Evolutionary conservation across 2,113 vertebrate genomes (phyloP).

Genomic region (Esox niger): DNA sequence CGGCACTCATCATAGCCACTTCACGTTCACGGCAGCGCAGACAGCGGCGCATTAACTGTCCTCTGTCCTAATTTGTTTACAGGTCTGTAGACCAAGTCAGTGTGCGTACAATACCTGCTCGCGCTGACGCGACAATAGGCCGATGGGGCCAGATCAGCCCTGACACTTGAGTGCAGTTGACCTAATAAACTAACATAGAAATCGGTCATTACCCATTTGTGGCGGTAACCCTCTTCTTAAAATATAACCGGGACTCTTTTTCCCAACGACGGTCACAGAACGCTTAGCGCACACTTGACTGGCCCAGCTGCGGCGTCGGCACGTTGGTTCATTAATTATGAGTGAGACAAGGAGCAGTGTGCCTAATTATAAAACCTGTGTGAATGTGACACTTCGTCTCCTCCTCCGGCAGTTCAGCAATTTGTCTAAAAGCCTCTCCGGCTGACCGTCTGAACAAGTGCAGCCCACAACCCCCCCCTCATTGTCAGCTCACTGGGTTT

Average conservation of each 20-base stretch:
- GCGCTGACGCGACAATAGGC: too few species aligned
- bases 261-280: too few species aligned
- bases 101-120: too few species aligned
- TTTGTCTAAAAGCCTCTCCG: neutral
- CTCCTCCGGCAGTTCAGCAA: neutral
- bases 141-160: too few species aligned
- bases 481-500: slow-evolving; percentile 18
- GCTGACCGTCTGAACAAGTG: neutral
- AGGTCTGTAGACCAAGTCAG: neutral
- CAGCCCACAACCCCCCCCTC: neutral
- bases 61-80: slow-evolving; percentile 2
- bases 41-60: neutral
- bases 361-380: neutral
- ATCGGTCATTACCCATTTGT: too few species aligned
- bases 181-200: too few species aligned
- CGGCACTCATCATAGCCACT: neutral
- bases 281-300: too few species aligned
- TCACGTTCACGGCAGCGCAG: neutral
- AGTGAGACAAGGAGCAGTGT: neutral
- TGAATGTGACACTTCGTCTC: neutral
- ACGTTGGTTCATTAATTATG: neutral
- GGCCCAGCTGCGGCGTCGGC: neutral
- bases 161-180: too few species aligned
- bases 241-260: too few species aligned
- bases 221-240: too few species aligned